Conservation (phyloP, 2,797 vertebrate species). For the Lindbergichthys nudifrons region DNA sequence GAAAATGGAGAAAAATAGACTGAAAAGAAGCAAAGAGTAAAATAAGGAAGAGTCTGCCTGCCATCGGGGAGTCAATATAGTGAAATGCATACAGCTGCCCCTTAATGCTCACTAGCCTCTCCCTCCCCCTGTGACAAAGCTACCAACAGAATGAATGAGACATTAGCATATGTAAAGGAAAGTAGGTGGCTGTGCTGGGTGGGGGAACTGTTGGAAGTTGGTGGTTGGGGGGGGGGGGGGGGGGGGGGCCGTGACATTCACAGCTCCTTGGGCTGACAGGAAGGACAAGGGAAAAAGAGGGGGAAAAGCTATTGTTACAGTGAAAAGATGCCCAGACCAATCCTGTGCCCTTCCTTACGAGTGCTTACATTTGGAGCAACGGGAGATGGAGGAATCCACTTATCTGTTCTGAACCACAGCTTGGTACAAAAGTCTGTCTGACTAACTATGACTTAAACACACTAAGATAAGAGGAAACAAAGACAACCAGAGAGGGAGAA, state of each 20-base stretch:
- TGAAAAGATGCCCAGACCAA: conserved; percentile 70
- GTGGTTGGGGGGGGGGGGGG: conserved; percentile 60
- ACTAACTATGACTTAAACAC: conserved; percentile 43
- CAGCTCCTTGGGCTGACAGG: conserved; percentile 73
- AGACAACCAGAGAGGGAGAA: conserved; percentile 17
- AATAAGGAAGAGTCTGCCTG: conserved; percentile 58
- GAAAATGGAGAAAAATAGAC: conserved; percentile 24
- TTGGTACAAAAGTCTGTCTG: conserved; percentile 47
- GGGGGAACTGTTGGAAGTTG: conserved; percentile 65
- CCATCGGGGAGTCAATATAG: conserved; percentile 71
- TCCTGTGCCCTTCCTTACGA: conserved; percentile 62
- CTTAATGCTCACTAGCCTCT: conserved; percentile 66
- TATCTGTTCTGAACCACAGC: conserved; percentile 43
- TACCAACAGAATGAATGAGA: conserved; percentile 77
- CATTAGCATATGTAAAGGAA: conserved; percentile 87
- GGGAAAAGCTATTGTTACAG: conserved; percentile 62
- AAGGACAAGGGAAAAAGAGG: conserved; percentile 57
- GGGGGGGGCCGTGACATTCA: conserved; percentile 81
- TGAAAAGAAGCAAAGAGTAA: conserved; percentile 35
- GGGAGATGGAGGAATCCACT: conserved; percentile 44
- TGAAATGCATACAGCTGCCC: conserved; percentile 83
- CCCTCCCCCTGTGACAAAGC: conserved; percentile 77
- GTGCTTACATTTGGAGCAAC: conserved; percentile 60
- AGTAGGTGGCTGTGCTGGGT: conserved; percentile 75
- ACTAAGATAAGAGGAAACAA: conserved; percentile 46